Percentiles rank a stretch among this genome's conserved stretches.
Evolutionary conservation across 1,140 invertebrate genomes (phyloP).

Genomic region (Archegozetes longisetosus): DNA sequence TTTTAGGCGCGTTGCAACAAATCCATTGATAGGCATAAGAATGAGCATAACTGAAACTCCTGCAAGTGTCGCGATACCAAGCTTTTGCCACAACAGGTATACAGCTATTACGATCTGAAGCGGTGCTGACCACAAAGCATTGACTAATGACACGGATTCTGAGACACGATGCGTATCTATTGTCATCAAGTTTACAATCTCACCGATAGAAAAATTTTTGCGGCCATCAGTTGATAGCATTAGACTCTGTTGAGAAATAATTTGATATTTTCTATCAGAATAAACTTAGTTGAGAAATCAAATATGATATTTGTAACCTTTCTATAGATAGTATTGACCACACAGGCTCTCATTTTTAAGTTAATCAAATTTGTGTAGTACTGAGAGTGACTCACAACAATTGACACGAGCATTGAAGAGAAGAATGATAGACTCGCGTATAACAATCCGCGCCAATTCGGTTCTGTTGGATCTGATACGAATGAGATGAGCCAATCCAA

Average conservation of each 20-base stretch:
- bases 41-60: constrained; percentile 32
- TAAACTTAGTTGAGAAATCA: background rate
- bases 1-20: constrained; percentile 59
- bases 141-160: constrained; percentile 16
- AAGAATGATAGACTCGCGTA: constrained; percentile 16
- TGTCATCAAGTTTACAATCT: constrained; percentile 22
- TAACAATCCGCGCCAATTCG: constrained; percentile 38
- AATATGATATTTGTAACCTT: constrained; percentile 9
- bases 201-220: constrained; percentile 21
- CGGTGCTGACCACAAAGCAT: constrained; percentile 23
- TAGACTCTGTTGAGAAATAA: constrained; percentile 30
- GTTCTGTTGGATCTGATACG: constrained; percentile 34
- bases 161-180: constrained; percentile 16
- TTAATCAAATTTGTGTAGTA: constrained; percentile 8
- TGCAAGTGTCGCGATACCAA: constrained; percentile 27
- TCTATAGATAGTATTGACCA: constrained; percentile 15
- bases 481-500: constrained; percentile 14
- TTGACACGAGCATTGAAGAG: constrained; percentile 8
- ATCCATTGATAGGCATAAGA: constrained; percentile 72
- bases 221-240: constrained; percentile 17
- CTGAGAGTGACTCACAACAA: constrained; percentile 42
- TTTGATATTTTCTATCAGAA: constrained; percentile 19
- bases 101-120: constrained; percentile 27
- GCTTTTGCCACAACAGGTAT: constrained; percentile 26
- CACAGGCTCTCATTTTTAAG: constrained; percentile 9